These are phyloP conservation scores for Rousettus madagascariensis DNA, from an alignment of 2,797 vertebrate genomes.

Conservation along the genomic window DNA sequence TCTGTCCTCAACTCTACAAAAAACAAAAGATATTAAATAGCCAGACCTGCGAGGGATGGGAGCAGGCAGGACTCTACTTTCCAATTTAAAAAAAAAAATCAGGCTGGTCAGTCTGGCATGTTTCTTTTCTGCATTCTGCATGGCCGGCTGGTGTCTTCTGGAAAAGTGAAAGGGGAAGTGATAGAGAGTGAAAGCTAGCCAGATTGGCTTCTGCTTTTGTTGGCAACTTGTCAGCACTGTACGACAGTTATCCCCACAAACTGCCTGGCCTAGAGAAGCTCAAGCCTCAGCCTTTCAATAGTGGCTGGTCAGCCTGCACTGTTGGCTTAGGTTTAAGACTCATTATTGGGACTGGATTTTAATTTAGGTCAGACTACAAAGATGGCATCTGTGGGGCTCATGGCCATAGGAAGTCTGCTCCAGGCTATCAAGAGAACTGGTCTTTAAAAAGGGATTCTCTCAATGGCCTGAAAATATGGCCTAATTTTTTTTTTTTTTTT, in stretches of 20 bases:
- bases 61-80: background rate
- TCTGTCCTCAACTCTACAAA: background rate
- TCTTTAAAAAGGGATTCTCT: background rate
- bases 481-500: background rate
- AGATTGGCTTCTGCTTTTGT: background rate
- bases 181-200: background rate
- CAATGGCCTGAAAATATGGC: background rate
- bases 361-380: background rate
- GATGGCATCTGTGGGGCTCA: background rate
- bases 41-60: background rate
- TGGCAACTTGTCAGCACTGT: background rate
- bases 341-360: slow-evolving; percentile 17
- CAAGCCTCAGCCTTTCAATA: background rate
- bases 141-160: background rate
- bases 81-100: background rate
- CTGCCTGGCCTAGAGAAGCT: background rate
- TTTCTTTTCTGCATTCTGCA: background rate
- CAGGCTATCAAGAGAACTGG: background rate
- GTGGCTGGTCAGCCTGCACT: background rate
- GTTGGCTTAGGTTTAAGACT: background rate
- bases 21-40: background rate
- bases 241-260: background rate
- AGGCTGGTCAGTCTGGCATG: background rate
- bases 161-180: slow-evolving; percentile 36
- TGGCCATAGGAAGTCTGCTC: background rate